Base-by-base conservation (phyloP, 2,113 vertebrate genomes). In the Ahaetulla prasina region DNA sequence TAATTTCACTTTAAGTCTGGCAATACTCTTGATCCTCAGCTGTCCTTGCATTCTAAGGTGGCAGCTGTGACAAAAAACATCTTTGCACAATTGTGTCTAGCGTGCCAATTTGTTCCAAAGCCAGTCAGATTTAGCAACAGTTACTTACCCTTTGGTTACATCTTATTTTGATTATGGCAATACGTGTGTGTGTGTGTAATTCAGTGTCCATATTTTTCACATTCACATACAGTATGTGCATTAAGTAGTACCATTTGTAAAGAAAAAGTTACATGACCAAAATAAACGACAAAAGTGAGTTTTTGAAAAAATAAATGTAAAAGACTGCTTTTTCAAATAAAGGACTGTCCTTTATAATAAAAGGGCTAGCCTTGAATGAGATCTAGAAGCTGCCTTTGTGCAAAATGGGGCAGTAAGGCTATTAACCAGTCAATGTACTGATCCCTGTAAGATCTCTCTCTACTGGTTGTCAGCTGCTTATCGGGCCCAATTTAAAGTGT, bases 1-100 rank as follows among this genome's bases (percentile, higher is more conserved):
- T 93, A 2, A 92, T 60, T 20, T 27, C 89, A 89, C 88, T 93
- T 35, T 86, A 90, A 39, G 30, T 86, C 68, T 91, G 54, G 25
- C 68, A 80, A 39, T 8, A 39, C 35, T 80, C 68, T 80, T 20
- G 68, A 80, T 80, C 74, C 35, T 80, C 74, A 80, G 74, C 35
- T 43, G 35, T 80, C 3, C 8, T 35, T 80, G 35, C 18, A 80
- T 80, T 80, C 74, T 80, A 39, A 80, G 74, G 18, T 80, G 74
- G 35, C 74, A 80, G 74, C 35, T 43, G 74, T 80, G 35, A 20
- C 35, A 43, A 80, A 35, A 80, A 43, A 22, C 74, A 80, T 43
- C 35, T 80, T 80, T 80, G 35, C 35, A 80, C 74, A 80, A 43
- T 80, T 80, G 74, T 43, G 74, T 43, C 35, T 80, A 22, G 35